Evolutionary conservation across 1,140 invertebrate species (phyloP), one percentile per base, ranked within the genome.

Genomic region (Heliconius nattereri): DNA sequence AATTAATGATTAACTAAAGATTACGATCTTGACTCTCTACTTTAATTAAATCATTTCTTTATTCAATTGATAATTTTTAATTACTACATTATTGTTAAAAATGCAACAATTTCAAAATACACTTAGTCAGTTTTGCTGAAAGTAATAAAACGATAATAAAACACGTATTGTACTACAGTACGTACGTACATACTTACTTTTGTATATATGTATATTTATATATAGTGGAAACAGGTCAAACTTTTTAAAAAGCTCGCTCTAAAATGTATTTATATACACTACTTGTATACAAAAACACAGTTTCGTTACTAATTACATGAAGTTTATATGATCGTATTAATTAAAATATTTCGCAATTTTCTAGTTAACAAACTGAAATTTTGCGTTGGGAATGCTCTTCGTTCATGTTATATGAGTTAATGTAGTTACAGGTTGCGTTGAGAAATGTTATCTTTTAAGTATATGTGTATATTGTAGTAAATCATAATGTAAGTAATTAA

Each of bases 221-320:
- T 57, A 57, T 11, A 57, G 60, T 16, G 23, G 23, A 66, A 66
- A 16, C 60, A 11, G 60, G 60, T 66, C 60, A 66, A 66, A 66
- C 60, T 29, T 66, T 57, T 29, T 66, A 66, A 66, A 66, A 29
- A 66, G 60, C 60, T 29, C 60, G 60, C 60, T 29, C 60, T 66
- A 66, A 66, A 23, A 66, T 66, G 60, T 23, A 66, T 29, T 66
- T 66, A 66, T 29, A 29, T 66, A 66, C 60, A 66, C 60, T 7
- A 29, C 60, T 26, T 66, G 26, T 66, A 29, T 66, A 66, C 23
- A 29, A 66, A 66, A 66, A 66, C 7, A 23, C 60, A 66, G 60
- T 66, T 45, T 66, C 60, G 60, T 66, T 66, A 66, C 60, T 66
- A 66, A 66, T 66, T 66, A 66, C 60, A 66, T 66, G 11, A 66